Base-by-base conservation (phyloP, 2,888 invertebrate species). In the Psylliodes chrysocephalus region DNA sequence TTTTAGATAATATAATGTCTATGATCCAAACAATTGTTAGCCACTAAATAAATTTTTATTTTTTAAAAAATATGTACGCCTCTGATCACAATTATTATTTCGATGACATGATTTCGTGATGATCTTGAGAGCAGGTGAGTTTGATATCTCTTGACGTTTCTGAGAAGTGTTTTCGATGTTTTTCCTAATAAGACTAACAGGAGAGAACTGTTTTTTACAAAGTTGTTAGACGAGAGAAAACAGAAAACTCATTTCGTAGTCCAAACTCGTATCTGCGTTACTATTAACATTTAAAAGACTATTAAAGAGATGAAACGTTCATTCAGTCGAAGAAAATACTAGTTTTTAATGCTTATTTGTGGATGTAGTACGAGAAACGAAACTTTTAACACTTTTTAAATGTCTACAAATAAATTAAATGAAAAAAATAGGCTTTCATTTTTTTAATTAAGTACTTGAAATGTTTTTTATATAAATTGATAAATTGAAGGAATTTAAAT, bases 71-170 rank as follows among this genome's bases (percentile, higher is more conserved):
- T 44, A 10, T 1, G 30, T 53, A 38, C 55, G 55, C 55, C 25
- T 7, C 40, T 55, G 55, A 7, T 49, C 49, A 64, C 63, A 56
- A 70, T 69, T 70, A 70, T 70, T 67, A 49, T 68, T 63, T 64
- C 56, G 59, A 62, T 64, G 67, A 69, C 69, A 67, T 67, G 63
- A 66, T 67, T 67, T 60, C 42, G 59, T 44, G 44, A 38, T n/a
- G 44, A 38, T 10, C 18, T 33, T 15, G 28, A 28, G 44, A 46
- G 17, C 55, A 56, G 46, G 30, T 56, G 55, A 56, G 46, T 30
- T 22, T 56, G 44, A 28, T 46, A 46, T 56, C 44, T 46, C 55
- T 46, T 33, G 42, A 18, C 7, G 25, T 18, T 56, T 56, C 55
- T 28, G 15, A 56, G 55, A 56, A 56, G 44, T 22, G 46, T 56